These are phyloP conservation scores for Dusona sp. DNA, from an alignment of 2,888 invertebrate species.

Conservation along the genomic window DNA sequence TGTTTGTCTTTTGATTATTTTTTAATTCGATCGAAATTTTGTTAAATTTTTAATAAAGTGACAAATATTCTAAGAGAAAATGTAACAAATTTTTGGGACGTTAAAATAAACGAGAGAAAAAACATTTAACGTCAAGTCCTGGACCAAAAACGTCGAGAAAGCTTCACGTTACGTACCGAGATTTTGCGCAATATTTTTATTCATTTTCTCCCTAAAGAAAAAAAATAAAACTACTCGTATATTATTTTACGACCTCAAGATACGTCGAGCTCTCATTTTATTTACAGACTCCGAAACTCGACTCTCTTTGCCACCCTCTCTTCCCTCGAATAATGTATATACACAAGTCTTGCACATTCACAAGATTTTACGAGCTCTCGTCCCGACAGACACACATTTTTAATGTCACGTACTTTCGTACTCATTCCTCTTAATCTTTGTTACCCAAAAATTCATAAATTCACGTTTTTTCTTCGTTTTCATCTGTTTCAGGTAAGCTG, in stretches of 20 bases:
- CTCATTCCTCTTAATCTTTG: slow-evolving; percentile 36
- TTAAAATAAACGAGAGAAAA: neutral
- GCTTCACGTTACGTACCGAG: slow-evolving; percentile 23
- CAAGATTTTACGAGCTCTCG: slow-evolving; percentile 48
- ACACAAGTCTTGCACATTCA: neutral
- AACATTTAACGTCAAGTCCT: neutral
- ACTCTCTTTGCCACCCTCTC: slow-evolving; percentile 36
- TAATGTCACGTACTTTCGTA: slow-evolving; percentile 17
- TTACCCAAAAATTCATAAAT: slow-evolving; percentile 55
- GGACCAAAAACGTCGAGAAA: slow-evolving; percentile 13
- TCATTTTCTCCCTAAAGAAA: slow-evolving; percentile 1
- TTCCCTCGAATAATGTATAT: neutral
- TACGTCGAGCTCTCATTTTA: slow-evolving; percentile 38
- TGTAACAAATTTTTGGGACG: neutral
- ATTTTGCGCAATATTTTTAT: neutral
- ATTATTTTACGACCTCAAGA: slow-evolving; percentile 57
- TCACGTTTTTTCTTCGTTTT: slow-evolving; percentile 50
- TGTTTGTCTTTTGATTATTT: neutral
- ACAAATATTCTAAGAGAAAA: neutral
- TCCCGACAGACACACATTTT: slow-evolving; percentile 31
- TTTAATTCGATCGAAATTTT: neutral
- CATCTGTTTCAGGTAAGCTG: slow-evolving; percentile 68
- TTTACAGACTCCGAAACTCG: slow-evolving; percentile 40
- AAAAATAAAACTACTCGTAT: slow-evolving; percentile 28
- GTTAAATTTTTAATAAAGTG: neutral